Conservation (phyloP, 1,140 invertebrate species). For the Micrasema longulum region DNA sequence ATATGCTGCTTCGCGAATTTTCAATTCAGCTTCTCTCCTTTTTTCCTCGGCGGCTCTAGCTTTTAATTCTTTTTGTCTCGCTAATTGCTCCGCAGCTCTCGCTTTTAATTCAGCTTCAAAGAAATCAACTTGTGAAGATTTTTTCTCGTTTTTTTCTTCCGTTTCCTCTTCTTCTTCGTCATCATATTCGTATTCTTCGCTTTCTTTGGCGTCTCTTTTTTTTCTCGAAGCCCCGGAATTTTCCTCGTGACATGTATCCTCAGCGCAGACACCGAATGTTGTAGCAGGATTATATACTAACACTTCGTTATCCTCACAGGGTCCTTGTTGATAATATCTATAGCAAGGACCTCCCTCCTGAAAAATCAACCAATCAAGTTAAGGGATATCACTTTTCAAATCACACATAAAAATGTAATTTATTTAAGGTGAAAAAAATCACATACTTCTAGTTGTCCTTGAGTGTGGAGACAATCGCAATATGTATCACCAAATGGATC, state of each 20-base stretch:
- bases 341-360: conserved; percentile 18
- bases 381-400: neutral
- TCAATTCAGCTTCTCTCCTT: neutral
- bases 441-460: conserved; percentile 5
- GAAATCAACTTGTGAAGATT: neutral
- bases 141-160: neutral
- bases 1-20: neutral
- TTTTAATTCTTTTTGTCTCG: conserved; percentile 3
- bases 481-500: conserved; percentile 8
- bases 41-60: neutral
- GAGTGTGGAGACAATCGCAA: neutral
- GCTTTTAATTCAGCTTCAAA: conserved; percentile 11
- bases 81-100: neutral
- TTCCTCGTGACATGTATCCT: conserved; percentile 8
- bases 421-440: neutral
- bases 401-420: neutral
- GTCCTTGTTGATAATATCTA: conserved; percentile 18
- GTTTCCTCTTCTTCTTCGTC: neutral
- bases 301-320: conserved; percentile 14
- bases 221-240: conserved; percentile 1
- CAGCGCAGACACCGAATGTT: neutral
- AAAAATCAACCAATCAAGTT: neutral
- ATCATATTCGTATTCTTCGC: neutral
- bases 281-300: conserved; percentile 6
- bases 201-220: neutral